phyloP scores from a whole-genome alignment of 1,140 invertebrate genomes.

The Zaprionus inermis region DNA sequence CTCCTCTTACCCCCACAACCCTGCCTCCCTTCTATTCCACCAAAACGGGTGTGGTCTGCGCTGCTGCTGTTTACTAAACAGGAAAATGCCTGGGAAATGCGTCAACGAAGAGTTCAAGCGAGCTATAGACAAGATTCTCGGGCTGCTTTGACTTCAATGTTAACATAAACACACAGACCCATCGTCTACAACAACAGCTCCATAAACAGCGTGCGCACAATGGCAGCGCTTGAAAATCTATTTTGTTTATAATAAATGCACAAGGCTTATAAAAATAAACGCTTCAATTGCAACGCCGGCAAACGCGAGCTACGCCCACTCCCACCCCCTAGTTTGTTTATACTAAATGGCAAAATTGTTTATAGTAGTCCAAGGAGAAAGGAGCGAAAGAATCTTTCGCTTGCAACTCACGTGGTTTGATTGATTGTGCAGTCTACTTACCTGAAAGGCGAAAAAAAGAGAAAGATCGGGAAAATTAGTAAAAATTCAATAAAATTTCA shows the following conservation, averaged over 20 bases:
- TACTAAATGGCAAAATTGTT: conserved; percentile 43
- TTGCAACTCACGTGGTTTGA: conserved; percentile 61
- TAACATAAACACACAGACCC: conserved; percentile 65
- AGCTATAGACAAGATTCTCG: not conserved
- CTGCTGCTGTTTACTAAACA: conserved; percentile 59
- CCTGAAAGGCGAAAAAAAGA: conserved; percentile 46
- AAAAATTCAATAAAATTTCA: conserved; percentile 25
- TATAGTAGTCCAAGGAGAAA: conserved; percentile 8
- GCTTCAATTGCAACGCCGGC: conserved; percentile 47
- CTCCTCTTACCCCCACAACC: conserved; percentile 16
- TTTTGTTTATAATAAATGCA: conserved; percentile 63
- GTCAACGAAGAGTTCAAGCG: conserved; percentile 52
- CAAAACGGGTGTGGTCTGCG: conserved; percentile 24
- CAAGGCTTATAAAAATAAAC: conserved; percentile 62
- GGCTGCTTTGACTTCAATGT: conserved; percentile 49
- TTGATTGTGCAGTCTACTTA: conserved; percentile 60
- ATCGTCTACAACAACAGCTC: conserved; percentile 10
- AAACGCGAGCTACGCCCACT: not conserved
- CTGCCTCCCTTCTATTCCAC: too few species aligned
- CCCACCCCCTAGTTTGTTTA: conserved; percentile 26
- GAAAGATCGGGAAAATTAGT: conserved; percentile 46
- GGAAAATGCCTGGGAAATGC: conserved; percentile 66
- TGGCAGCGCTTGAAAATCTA: conserved; percentile 34
- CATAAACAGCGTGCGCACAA: conserved; percentile 38
- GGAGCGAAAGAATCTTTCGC: not conserved